These are phyloP conservation scores for Napeogenes inachia DNA, from an alignment of 2,888 invertebrate species.

Conservation along the genomic window DNA sequence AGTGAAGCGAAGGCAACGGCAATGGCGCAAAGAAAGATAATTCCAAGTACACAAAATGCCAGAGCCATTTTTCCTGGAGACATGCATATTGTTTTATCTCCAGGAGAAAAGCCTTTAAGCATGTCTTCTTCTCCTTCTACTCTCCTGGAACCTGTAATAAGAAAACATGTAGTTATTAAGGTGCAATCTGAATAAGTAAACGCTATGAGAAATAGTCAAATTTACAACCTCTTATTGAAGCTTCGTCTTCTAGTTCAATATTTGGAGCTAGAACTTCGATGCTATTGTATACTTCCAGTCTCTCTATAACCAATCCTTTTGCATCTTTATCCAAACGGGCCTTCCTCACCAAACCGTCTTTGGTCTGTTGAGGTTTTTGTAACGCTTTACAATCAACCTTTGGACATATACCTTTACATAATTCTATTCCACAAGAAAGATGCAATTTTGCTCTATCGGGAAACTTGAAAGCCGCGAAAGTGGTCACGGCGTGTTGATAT, in stretches of 20 bases:
- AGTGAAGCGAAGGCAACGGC: conserved; percentile 83
- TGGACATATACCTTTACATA: conserved; percentile 85
- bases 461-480: conserved; percentile 89
- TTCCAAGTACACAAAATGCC: conserved; percentile 83
- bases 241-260: conserved; percentile 82
- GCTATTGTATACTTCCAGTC: conserved; percentile 87
- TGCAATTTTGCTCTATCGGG: conserved; percentile 87
- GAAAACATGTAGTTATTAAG: neutral
- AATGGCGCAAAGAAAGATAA: conserved; percentile 84
- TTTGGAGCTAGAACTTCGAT: conserved; percentile 88
- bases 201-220: no score
- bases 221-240: conserved; percentile 66
- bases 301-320: conserved; percentile 78
- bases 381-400: conserved; percentile 74
- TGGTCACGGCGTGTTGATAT: conserved; percentile 75
- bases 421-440: conserved; percentile 84
- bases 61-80: conserved; percentile 87
- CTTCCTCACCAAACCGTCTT: conserved; percentile 65
- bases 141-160: conserved; percentile 64
- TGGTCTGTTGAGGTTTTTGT: conserved; percentile 65
- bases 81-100: conserved; percentile 82
- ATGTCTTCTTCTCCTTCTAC: conserved; percentile 64
- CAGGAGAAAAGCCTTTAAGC: conserved; percentile 69
- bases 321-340: conserved; percentile 72
- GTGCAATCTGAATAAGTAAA: no score